Percentiles rank a stretch among this genome's conserved stretches.
Evolutionary conservation across 2,797 vertebrate species (phyloP).

Genomic region (Gallinago stenura): DNA sequence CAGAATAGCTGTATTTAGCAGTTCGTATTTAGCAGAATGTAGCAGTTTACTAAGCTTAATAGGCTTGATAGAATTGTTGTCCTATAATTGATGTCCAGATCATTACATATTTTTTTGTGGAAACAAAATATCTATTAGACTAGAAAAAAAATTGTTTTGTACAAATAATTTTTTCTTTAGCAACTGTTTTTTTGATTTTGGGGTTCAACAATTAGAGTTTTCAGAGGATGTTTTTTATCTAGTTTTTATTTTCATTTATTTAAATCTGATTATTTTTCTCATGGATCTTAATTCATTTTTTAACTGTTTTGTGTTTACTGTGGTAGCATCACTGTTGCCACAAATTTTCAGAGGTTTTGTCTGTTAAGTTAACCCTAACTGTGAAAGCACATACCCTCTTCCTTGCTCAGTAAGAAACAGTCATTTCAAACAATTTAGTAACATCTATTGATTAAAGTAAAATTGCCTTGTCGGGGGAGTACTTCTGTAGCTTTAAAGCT

Average conservation of each 20-base stretch:
- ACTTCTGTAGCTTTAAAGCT: not conserved
- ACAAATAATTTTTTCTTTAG: not conserved
- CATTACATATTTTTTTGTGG: not conserved
- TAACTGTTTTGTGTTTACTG: not conserved
- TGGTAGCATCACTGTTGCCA: not conserved
- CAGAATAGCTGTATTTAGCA: not conserved
- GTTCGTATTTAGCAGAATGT: not conserved
- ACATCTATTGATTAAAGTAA: not conserved
- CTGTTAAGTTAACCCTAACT: not conserved
- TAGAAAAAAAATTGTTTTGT: not conserved
- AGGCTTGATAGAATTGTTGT: not conserved
- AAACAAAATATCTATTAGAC: not conserved
- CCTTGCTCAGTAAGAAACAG: not conserved
- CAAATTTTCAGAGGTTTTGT: not conserved
- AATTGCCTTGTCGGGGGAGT: not conserved
- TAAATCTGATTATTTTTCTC: not conserved
- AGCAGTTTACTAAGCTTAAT: not conserved
- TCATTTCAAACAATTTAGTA: not conserved
- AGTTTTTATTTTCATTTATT: not conserved
- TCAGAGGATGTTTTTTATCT: not conserved
- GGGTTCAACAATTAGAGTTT: not conserved
- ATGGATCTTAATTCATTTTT: not conserved
- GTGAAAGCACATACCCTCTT: not conserved
- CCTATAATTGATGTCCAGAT: not conserved
- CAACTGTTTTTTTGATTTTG: not conserved